Conservation (phyloP, 2,797 vertebrate species). For the Phoeniculus purpureus region DNA sequence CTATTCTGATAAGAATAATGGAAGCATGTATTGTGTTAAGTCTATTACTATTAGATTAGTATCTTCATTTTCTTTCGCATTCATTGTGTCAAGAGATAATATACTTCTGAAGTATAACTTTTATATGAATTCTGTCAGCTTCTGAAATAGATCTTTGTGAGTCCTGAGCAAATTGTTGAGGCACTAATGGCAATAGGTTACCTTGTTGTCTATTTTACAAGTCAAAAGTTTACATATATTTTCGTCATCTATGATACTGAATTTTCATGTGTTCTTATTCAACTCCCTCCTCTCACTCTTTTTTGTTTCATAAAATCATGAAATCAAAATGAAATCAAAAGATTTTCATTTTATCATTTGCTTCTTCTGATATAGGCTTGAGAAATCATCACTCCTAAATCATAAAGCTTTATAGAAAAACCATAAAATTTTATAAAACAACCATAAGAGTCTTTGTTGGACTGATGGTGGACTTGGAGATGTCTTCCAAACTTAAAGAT, state of each 20-base stretch:
- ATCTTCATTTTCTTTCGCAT: neutral
- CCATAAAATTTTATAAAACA: too few species aligned
- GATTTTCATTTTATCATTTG: neutral
- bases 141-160: neutral
- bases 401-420: neutral
- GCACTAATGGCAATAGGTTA: neutral
- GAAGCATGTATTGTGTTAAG: neutral
- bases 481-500: too few species aligned
- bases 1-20: neutral
- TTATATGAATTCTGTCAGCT: neutral
- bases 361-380: neutral
- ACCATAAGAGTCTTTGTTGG: too few species aligned
- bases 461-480: too few species aligned
- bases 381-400: neutral
- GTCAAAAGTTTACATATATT: neutral
- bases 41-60: neutral
- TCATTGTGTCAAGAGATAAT: neutral
- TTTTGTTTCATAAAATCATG: neutral
- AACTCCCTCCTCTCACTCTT: neutral
- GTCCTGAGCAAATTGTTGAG: neutral
- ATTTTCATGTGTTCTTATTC: neutral
- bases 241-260: neutral
- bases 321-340: neutral
- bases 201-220: neutral
- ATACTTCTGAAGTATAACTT: neutral